These are phyloP conservation scores for Deilephila elpenor DNA, from an alignment of 2,888 invertebrate species.

Conservation along the genomic window DNA sequence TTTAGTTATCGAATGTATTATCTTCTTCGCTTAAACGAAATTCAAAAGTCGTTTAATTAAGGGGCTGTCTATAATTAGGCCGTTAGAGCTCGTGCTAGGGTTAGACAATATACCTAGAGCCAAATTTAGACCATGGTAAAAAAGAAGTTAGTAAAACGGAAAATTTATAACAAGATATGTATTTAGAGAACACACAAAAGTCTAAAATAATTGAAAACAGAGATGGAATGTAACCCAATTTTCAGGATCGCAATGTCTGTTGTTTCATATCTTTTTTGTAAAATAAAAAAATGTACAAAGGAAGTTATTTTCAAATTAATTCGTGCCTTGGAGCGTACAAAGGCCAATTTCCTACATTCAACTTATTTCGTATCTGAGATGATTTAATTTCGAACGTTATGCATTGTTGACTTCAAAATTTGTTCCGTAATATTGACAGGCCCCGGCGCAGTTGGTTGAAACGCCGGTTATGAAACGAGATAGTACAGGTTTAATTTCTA, in stretches of 20 bases:
- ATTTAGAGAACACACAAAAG: background rate
- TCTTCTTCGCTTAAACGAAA: no score
- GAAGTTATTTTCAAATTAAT: slow-evolving; percentile 27
- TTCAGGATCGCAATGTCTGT: background rate
- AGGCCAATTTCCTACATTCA: slow-evolving; percentile 7
- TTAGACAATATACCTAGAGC: no score
- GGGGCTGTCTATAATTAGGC: no score
- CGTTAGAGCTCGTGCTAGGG: no score
- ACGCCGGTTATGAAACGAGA: no score
- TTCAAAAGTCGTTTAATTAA: no score
- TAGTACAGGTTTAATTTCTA: no score
- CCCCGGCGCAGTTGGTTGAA: no score
- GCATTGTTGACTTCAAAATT: background rate
- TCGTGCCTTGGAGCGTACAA: slow-evolving; percentile 21
- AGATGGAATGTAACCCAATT: background rate
- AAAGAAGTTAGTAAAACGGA: no score
- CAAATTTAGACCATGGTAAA: no score
- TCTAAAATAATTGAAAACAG: background rate
- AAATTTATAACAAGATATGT: background rate
- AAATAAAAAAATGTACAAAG: slow-evolving; percentile 14
- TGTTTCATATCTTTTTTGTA: slow-evolving; percentile 22
- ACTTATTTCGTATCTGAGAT: background rate
- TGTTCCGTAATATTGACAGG: background rate
- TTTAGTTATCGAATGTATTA: no score
- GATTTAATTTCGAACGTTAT: background rate